These are phyloP conservation scores for Sternarchorhynchus goeldii DNA, from an alignment of 2,797 vertebrate species.

Conservation along the genomic window DNA sequence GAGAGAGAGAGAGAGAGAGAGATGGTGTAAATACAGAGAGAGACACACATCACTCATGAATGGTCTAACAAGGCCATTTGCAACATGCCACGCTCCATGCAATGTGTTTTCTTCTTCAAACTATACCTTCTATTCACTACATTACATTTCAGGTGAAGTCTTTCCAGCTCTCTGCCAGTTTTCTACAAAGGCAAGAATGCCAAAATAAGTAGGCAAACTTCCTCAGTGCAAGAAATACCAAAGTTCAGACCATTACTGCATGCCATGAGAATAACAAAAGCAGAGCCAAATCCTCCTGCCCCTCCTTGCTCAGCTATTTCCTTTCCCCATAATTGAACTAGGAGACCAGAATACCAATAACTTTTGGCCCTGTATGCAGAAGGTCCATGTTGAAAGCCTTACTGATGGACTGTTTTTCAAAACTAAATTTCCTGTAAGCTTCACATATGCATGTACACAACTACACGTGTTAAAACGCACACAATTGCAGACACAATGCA, in stretches of 20 bases:
- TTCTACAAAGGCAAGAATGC: no score
- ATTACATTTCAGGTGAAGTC: not conserved
- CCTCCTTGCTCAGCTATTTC: conserved; percentile 45
- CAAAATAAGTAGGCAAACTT: not conserved
- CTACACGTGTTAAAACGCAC: not conserved
- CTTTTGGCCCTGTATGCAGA: not conserved
- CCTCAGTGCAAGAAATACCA: not conserved
- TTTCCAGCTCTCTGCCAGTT: not conserved
- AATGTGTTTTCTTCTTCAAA: not conserved
- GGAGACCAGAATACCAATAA: conserved; percentile 12
- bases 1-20: not conserved
- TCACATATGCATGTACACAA: no score
- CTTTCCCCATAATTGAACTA: conserved; percentile 18
- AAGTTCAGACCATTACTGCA: not conserved
- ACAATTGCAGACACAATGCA: not conserved
- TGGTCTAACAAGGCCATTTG: no score
- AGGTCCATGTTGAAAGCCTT: not conserved
- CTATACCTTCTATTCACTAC: not conserved
- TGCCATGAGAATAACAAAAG: conserved; percentile 15
- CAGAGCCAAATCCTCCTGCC: conserved; percentile 23
- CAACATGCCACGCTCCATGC: not conserved
- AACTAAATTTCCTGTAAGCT: no score
- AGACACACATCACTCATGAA: no score
- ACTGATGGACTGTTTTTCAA: not conserved
- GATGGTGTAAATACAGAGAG: not conserved